These are phyloP conservation scores for Platycheirus albimanus DNA, from an alignment of 2,888 invertebrate genomes.

Conservation along the genomic window DNA sequence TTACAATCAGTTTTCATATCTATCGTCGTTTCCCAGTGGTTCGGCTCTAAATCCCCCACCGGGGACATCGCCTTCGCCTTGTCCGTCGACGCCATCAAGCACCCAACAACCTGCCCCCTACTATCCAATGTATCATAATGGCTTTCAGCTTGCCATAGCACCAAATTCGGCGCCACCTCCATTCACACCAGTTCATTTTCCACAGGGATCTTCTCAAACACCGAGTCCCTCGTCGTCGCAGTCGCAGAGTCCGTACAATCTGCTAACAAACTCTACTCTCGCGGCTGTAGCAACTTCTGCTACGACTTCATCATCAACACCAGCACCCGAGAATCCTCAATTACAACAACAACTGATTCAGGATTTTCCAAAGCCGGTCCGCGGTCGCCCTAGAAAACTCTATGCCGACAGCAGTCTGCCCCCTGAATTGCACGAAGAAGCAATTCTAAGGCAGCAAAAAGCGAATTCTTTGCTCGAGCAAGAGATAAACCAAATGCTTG, in stretches of 20 bases:
- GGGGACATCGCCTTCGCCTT: slow-evolving; percentile 75
- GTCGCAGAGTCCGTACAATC: slow-evolving; percentile 73
- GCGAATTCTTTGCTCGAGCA: slow-evolving; percentile 81
- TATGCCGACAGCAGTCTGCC: slow-evolving; percentile 71
- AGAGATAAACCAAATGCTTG: slow-evolving; percentile 82
- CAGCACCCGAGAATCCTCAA: slow-evolving; percentile 55
- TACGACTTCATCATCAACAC: slow-evolving; percentile 52
- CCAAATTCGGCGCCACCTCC: slow-evolving; percentile 82
- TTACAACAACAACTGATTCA: slow-evolving; percentile 78
- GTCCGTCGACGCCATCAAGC: slow-evolving; percentile 62
- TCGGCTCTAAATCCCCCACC: slow-evolving; percentile 75
- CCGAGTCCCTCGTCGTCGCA: slow-evolving; percentile 65
- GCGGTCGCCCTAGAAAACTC: slow-evolving; percentile 82
- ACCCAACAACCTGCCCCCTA: slow-evolving; percentile 75
- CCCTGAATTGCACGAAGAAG: slow-evolving; percentile 76
- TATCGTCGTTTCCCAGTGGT: slow-evolving; percentile 80
- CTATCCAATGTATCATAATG: slow-evolving; percentile 83
- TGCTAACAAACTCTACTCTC: slow-evolving; percentile 74
- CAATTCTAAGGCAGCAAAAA: slow-evolving; percentile 79
- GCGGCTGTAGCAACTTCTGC: slow-evolving; percentile 74
- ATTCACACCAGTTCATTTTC: slow-evolving; percentile 82
- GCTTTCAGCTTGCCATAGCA: slow-evolving; percentile 81
- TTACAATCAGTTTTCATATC: slow-evolving; percentile 82
- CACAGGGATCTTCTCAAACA: slow-evolving; percentile 75
- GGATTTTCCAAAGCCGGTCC: slow-evolving; percentile 81